Evolutionary conservation across 2,888 invertebrate species (phyloP).

Genomic region (Vannuccia rotundouncinata): DNA sequence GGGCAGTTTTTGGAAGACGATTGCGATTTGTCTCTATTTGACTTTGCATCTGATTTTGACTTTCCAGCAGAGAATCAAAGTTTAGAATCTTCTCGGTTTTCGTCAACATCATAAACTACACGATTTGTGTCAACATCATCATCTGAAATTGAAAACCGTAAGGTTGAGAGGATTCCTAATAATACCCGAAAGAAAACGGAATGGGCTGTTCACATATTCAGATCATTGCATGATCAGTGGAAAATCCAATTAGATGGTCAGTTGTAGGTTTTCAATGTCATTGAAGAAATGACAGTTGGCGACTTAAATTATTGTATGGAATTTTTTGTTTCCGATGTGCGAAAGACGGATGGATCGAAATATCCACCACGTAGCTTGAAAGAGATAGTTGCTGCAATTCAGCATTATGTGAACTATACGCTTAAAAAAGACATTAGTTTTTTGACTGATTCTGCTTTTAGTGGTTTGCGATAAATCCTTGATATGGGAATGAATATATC

Average conservation of each 20-base stretch:
- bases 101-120: neutral
- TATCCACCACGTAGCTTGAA: neutral
- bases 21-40: neutral
- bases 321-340: neutral
- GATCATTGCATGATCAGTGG: neutral
- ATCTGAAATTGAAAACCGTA: neutral
- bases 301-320: neutral
- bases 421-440: neutral
- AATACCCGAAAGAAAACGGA: neutral
- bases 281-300: neutral
- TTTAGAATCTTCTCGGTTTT: neutral
- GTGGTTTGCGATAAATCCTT: neutral
- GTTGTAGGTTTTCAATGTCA: neutral
- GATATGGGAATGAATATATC: neutral
- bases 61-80: neutral
- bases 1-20: neutral
- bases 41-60: neutral
- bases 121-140: neutral
- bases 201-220: neutral
- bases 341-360: neutral
- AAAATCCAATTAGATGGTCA: neutral
- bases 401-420: neutral
- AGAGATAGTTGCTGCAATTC: neutral
- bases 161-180: neutral
- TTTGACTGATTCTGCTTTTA: neutral